Conservation (phyloP, 2,113 vertebrate genomes). For the Regulus satrapa region DNA sequence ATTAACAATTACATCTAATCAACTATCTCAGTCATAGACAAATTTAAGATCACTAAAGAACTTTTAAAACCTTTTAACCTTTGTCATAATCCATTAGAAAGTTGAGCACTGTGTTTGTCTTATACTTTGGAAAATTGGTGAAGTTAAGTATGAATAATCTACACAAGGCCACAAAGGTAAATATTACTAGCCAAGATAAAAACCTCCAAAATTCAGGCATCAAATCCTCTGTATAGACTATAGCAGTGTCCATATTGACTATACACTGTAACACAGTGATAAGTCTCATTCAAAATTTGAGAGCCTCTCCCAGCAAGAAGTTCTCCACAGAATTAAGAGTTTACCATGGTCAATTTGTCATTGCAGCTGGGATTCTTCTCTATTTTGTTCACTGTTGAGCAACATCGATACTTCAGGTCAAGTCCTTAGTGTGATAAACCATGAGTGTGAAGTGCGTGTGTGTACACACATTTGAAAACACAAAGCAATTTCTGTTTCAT, state of each 20-base stretch:
- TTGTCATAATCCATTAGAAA: neutral
- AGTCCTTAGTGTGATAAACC: neutral
- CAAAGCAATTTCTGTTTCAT: neutral
- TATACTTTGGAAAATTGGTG: neutral
- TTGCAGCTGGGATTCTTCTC: neutral
- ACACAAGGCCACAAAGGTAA: neutral
- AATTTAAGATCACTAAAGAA: neutral
- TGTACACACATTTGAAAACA: neutral
- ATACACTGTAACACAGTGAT: neutral
- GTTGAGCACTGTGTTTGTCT: neutral
- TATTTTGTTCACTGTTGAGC: neutral
- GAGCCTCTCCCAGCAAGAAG: neutral
- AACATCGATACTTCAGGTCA: neutral
- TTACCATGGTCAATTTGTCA: neutral
- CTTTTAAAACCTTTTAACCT: neutral
- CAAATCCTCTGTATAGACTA: neutral
- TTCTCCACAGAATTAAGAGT: neutral
- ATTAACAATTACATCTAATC: neutral
- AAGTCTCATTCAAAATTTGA: neutral
- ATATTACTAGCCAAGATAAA: neutral
- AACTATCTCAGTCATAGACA: neutral
- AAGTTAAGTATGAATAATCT: neutral
- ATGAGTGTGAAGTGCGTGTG: rapidly evolving
- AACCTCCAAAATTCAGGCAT: neutral
- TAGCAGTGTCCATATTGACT: neutral